A percentile compares a stretch with the other conserved stretches of the same genome.
Conservation (phyloP, 2,888 invertebrate genomes). For the Melanotus villosus region DNA sequence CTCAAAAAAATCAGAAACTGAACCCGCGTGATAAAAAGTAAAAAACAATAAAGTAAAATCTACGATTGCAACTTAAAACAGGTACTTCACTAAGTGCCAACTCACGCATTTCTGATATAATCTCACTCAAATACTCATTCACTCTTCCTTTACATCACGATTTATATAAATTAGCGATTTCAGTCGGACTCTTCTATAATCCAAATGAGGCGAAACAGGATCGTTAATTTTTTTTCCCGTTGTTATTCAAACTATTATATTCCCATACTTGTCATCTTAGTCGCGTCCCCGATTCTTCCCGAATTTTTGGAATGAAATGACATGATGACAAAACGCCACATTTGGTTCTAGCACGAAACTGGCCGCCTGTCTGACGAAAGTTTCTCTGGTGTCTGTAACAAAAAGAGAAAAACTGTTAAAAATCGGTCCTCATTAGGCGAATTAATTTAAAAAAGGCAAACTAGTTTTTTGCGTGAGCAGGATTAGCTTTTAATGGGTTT, state of each 20-base stretch:
- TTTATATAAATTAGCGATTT: constrained; percentile 57
- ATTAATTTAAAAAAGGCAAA: too few relatives aligned
- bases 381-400: constrained; percentile 78
- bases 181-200: constrained; percentile 55
- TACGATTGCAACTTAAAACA: constrained; percentile 68
- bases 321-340: constrained; percentile 45
- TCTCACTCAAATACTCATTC: constrained; percentile 29
- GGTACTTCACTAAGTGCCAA: constrained; percentile 65
- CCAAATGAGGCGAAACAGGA: constrained; percentile 40
- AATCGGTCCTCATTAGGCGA: too few relatives aligned
- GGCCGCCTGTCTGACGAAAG: constrained; percentile 74
- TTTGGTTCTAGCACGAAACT: constrained; percentile 61
- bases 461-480: too few relatives aligned
- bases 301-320: constrained; percentile 50
- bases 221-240: constrained; percentile 20
- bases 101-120: constrained; percentile 52
- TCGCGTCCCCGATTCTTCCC: constrained; percentile 24
- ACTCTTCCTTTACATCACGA: constrained; percentile 45
- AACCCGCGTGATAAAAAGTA: constrained; percentile 45
- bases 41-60: constrained; percentile 66
- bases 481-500: too few relatives aligned
- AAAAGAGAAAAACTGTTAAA: constrained; percentile 57
- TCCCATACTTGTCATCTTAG: neutral
- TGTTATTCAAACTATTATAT: neutral
- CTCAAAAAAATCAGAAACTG: constrained; percentile 48